phyloP scores from a whole-genome alignment of 2,888 invertebrate species.

The Drosophila diplacantha region DNA sequence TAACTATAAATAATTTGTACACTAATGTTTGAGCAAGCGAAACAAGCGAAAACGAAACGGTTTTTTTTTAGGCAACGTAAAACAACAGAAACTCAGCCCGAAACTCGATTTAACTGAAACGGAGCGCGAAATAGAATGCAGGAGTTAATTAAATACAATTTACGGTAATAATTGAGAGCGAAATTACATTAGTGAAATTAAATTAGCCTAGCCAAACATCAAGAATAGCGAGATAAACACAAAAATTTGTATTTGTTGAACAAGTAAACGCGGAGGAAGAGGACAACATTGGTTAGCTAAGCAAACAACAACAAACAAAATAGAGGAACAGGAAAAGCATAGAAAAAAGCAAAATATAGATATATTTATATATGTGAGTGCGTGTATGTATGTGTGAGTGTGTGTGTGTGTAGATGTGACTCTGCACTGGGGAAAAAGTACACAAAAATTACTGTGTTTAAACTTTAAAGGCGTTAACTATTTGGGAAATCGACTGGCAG shows the following conservation, averaged over 20 bases:
- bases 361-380: constrained; percentile 13
- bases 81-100: constrained; percentile 7
- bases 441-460: not conserved
- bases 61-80: constrained; percentile 40
- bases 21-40: constrained; percentile 48
- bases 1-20: constrained; percentile 58
- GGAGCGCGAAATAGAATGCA: constrained; percentile 26
- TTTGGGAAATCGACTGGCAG: not conserved
- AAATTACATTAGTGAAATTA: constrained; percentile 30
- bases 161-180: constrained; percentile 36
- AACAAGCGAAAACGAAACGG: constrained; percentile 24
- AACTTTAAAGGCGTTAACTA: not conserved
- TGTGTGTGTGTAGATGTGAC: not conserved
- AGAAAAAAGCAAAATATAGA: constrained; percentile 7
- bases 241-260: constrained; percentile 27
- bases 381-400: constrained; percentile 4
- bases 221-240: constrained; percentile 16
- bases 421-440: constrained; percentile 1
- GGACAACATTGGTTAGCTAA: constrained; percentile 43
- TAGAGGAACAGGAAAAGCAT: constrained; percentile 10
- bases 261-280: not conserved
- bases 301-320: constrained; percentile 20
- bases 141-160: constrained; percentile 32
- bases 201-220: constrained; percentile 39
- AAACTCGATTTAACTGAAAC: constrained; percentile 15